phyloP scores from a whole-genome alignment of 1,140 invertebrate genomes.

The Drosophila persimilis region DNA sequence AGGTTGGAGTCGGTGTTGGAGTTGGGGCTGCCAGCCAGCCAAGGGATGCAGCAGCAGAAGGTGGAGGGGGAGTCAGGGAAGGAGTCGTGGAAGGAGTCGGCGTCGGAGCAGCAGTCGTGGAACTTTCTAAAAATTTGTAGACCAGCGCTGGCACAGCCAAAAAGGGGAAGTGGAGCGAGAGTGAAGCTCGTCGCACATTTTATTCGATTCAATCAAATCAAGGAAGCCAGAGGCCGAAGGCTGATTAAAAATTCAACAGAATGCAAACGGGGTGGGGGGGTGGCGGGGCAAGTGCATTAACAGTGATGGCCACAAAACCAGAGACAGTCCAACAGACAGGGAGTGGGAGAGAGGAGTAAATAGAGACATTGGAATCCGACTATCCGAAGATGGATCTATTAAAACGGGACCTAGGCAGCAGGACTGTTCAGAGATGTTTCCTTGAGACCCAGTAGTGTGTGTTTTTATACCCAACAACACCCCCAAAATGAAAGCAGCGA shows the following conservation, averaged over 20 bases:
- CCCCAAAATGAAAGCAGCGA: slow-evolving; percentile 14
- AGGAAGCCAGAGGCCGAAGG: slow-evolving; percentile 22
- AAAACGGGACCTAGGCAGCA: too few relatives aligned
- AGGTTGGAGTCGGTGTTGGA: slow-evolving; percentile 3
- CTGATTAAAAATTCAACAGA: slow-evolving; percentile 42
- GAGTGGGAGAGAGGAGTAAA: slow-evolving; percentile 5
- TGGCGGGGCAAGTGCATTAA: slow-evolving; percentile 8
- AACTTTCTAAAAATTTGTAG: slow-evolving; percentile 56
- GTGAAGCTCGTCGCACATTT: slow-evolving; percentile 23
- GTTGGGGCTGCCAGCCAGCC: slow-evolving; percentile 13
- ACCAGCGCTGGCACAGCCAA: slow-evolving; percentile 8
- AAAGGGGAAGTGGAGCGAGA: slow-evolving; percentile 18
- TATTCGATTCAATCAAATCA: slow-evolving; percentile 35
- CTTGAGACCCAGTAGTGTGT: too few relatives aligned
- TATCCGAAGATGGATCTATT: too few relatives aligned
- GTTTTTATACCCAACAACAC: slow-evolving; percentile 38
- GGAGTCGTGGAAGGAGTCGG: too few relatives aligned
- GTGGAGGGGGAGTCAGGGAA: too few relatives aligned
- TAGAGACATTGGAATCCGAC: slow-evolving; percentile 8
- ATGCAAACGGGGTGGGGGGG: background rate
- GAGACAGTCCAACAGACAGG: slow-evolving; percentile 20
- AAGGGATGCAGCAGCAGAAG: too few relatives aligned
- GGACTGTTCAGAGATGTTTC: too few relatives aligned
- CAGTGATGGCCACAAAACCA: slow-evolving; percentile 2
- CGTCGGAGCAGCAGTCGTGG: slow-evolving; percentile 4